A percentile compares a stretch with the other conserved stretches of the same genome.
phyloP scores from a whole-genome alignment of 2,888 invertebrate genomes.

The Anthophora plumipes region DNA sequence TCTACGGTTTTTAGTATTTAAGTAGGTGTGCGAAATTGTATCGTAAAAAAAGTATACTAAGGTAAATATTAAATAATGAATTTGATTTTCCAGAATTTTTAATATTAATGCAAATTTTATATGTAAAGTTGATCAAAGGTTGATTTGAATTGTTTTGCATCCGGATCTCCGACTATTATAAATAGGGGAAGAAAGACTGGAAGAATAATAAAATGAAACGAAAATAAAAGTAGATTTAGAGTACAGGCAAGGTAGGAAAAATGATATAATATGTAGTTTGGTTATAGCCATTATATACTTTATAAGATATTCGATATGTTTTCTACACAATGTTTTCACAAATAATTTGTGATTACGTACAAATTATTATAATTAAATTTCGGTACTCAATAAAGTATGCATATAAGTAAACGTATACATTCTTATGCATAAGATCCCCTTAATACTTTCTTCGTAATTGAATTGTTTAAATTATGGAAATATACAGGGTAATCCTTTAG shows the following conservation, averaged over 20 bases:
- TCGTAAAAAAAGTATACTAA: neutral
- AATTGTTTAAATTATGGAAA: neutral
- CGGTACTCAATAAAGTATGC: neutral
- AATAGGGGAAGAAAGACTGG: neutral
- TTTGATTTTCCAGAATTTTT: neutral
- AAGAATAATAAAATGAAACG: neutral
- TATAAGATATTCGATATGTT: neutral
- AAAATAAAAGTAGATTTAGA: neutral
- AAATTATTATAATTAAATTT: neutral
- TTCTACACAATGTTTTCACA: conserved; percentile 1
- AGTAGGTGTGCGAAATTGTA: neutral
- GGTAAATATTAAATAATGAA: neutral
- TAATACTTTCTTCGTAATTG: neutral
- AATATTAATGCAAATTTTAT: neutral
- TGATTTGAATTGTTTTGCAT: neutral
- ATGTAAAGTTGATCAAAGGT: neutral
- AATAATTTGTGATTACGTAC: neutral
- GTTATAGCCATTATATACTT: neutral
- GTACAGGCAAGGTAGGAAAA: neutral
- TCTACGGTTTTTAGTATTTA: neutral
- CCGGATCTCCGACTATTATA: neutral
- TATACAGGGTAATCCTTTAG: conserved; percentile 2
- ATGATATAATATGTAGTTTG: neutral
- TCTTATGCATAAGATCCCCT: neutral
- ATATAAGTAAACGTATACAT: neutral